Conservation (phyloP, 2,797 vertebrate genomes). For the Arnoldichthys spilopterus region DNA sequence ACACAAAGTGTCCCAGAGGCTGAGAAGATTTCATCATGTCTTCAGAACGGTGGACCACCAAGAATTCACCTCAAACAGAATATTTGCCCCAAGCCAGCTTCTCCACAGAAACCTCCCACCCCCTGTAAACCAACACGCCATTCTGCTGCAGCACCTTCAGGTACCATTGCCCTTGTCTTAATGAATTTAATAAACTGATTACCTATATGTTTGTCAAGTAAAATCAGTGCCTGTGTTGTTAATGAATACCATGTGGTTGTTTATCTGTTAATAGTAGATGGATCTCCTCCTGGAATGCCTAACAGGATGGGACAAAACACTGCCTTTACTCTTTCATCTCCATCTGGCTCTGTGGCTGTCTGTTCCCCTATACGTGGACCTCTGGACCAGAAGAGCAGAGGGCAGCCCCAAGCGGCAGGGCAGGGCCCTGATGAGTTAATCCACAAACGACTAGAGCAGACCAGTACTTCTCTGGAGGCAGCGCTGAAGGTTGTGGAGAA, state of each 20-base stretch:
- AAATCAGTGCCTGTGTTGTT: slow-evolving; percentile 52
- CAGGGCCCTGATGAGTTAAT: slow-evolving; percentile 59
- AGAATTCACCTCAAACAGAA: slow-evolving; percentile 25
- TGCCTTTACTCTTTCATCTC: slow-evolving; percentile 66
- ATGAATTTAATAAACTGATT: neutral
- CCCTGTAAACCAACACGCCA: slow-evolving; percentile 49
- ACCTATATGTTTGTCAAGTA: slow-evolving; percentile 45
- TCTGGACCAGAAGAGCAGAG: slow-evolving; percentile 60
- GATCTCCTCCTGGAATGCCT: slow-evolving; percentile 16
- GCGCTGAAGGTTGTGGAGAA: slow-evolving; percentile 84
- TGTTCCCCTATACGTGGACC: slow-evolving; percentile 26
- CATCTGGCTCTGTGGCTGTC: slow-evolving; percentile 42
- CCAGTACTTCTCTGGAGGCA: slow-evolving; percentile 85
- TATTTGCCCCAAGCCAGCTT: slow-evolving; percentile 35
- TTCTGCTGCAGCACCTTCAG: slow-evolving; percentile 32
- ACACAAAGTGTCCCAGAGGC: slow-evolving; percentile 12
- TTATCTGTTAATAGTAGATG: slow-evolving; percentile 9
- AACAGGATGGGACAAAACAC: slow-evolving; percentile 70
- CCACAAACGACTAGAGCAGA: slow-evolving; percentile 87
- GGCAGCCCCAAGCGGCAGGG: slow-evolving; percentile 48
- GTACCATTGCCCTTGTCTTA: slow-evolving; percentile 22
- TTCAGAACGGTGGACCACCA: slow-evolving; percentile 38
- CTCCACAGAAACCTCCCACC: slow-evolving; percentile 47
- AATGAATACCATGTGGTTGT: neutral
- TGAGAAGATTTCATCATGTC: slow-evolving; percentile 21